Base-by-base conservation (phyloP, 2,113 vertebrate species). In the Colossoma macropomum region DNA sequence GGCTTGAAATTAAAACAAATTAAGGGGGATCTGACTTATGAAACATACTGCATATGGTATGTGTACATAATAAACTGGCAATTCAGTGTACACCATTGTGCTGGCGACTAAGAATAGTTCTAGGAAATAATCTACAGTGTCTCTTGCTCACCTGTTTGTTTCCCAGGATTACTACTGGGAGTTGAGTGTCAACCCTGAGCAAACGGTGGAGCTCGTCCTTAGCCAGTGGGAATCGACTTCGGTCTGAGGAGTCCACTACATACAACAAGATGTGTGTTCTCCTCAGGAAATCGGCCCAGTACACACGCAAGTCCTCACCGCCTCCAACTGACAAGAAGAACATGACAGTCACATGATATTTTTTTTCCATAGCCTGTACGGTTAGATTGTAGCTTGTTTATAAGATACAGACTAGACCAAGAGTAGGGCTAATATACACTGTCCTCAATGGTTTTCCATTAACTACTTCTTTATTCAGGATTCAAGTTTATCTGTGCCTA, bases 231-330 rank as follows among this genome's bases (percentile, higher is more conserved):
- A 97, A 88, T n/a, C 95, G 93, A 0, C 75, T 84, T 48, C 93
- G 88, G 90, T 98, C 96, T 0, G 96, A 92, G 0, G 96, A 96
- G 87, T 98, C 97, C 86, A 97, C 96, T 88, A 97, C 92, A 0
- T 96, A 98, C 77, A 98, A 95, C 89, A 98, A 93, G 52, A 97
- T 79, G 0, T 98, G 94, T 54, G 96, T 95, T 84, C 92, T 92
- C 45, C 91, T 95, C 89, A 98, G 90, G 91, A 96, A 98, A 70
- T 96, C 95, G 0, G 89, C 91, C 97, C 97, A 98, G 91, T 97
- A 97, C 23, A 90, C 92, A 23, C 88, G 94, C 81, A 97, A 92
- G 80, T 96, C 96, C 89, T 96, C 94, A 4, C 94, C 93, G 7
- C 95, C 95, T 0, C 95, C 96, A 25, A 97, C 97, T 97, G 83